These are phyloP conservation scores for Alaudala cheleensis DNA, from an alignment of 2,113 vertebrate species.

Conservation along the genomic window DNA sequence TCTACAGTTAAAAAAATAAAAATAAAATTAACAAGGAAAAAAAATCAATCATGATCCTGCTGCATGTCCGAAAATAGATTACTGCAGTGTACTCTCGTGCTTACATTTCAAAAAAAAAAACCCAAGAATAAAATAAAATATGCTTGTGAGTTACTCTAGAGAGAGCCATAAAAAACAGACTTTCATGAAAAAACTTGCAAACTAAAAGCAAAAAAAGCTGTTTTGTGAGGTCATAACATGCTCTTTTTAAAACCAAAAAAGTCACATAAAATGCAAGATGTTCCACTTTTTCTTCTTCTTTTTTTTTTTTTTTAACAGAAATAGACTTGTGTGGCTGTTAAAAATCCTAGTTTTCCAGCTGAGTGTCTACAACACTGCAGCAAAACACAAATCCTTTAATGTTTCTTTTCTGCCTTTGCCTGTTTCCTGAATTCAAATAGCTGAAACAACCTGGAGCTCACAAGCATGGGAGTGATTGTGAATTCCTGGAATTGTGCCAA, in stretches of 20 bases:
- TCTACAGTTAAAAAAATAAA: conserved; percentile 69
- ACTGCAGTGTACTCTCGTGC: conserved; percentile 6
- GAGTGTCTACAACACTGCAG: conserved; percentile 14
- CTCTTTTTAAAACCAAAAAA: not conserved
- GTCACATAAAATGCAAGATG: conserved; percentile 2
- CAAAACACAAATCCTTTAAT: conserved; percentile 62
- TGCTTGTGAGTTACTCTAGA: not conserved
- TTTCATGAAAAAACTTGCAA: not conserved
- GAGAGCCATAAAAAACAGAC: not conserved
- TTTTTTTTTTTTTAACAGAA: not conserved
- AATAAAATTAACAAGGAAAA: conserved; percentile 26
- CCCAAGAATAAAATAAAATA: not conserved
- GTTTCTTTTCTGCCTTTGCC: conserved; percentile 49
- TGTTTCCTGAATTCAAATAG: conserved; percentile 63
- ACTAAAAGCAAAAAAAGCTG: not conserved
- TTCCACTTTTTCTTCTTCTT: not conserved
- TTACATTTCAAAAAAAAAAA: conserved; percentile 42
- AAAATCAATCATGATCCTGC: conserved; percentile 17
- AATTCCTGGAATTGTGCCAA: conserved; percentile 30
- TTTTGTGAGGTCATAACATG: not conserved
- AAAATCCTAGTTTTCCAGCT: conserved; percentile 46
- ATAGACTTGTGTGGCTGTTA: conserved; percentile 23
- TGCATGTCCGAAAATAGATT: conserved; percentile 30
- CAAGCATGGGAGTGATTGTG: conserved; percentile 48
- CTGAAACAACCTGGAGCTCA: conserved; percentile 34